These are phyloP conservation scores for Blomia tropicalis DNA, from an alignment of 2,888 invertebrate species.

Conservation along the genomic window DNA sequence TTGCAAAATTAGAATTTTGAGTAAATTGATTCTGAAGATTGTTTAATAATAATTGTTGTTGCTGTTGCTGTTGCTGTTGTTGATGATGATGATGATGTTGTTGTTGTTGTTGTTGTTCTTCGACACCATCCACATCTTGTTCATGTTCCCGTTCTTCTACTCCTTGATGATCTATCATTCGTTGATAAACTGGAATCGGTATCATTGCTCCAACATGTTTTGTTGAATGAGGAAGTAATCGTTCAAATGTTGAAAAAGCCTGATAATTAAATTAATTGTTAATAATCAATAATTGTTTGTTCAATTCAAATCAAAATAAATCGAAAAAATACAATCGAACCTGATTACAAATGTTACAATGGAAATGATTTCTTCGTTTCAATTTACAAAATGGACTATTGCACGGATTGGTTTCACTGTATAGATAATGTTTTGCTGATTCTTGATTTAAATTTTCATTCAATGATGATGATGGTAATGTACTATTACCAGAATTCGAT, in stretches of 20 bases:
- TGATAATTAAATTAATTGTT: slow-evolving; percentile 30
- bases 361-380: slow-evolving; percentile 58
- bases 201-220: slow-evolving; percentile 36
- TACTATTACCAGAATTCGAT: neutral
- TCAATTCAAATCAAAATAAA: no score
- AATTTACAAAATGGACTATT: slow-evolving; percentile 62
- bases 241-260: slow-evolving; percentile 55
- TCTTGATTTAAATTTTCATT: neutral
- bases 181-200: neutral
- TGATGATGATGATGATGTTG: neutral
- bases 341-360: slow-evolving; percentile 63
- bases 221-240: slow-evolving; percentile 51
- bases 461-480: no score
- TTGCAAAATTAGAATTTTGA: slow-evolving; percentile 1
- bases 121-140: neutral
- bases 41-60: neutral
- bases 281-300: neutral
- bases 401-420: slow-evolving; percentile 33
- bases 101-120: slow-evolving; percentile 24
- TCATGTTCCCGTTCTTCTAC: neutral
- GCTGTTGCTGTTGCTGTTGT: slow-evolving; percentile 16
- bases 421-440: neutral
- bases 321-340: slow-evolving; percentile 34
- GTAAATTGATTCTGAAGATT: neutral
- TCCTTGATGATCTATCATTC: neutral